Base-by-base conservation (phyloP, 2,113 vertebrate species). In the Meles meles region DNA sequence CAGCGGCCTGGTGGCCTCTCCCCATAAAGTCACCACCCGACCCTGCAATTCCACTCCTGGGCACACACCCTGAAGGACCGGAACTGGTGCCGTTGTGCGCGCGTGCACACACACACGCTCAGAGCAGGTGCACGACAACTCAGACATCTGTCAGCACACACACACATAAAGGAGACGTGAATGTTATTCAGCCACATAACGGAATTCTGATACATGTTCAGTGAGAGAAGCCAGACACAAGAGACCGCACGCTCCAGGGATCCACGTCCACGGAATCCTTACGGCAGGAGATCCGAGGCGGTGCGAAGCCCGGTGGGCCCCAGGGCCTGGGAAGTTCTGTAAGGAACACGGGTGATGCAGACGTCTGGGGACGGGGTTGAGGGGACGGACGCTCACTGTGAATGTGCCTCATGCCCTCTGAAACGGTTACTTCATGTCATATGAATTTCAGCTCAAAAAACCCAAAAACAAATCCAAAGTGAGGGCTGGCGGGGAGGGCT, bases 221-320 rank as follows among this genome's bases (percentile, higher is more conserved):
- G 61, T 67, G 88, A 80, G 47, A 90, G n/a, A 49, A 14, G 34
- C 25, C 34, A 74, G 67, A 59, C 37, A 15, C 67, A 29, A 20
- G n/a, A 63, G 52, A 44, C 67, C 5, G 13, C 52, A 18, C 4
- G 2, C 2, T 12, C 18, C 13, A 2, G 39, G 44, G 42, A 18
- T 42, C 69, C n/a, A 44, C 10, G 12, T 23, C 3, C 0, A 20
- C 11, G 31, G 61, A 76, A 49, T 0, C 10, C 5, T 39, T 11
- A 29, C 67, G 6, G n/a, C 23, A 21, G 29, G 57, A 76, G 42
- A 44, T 8, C 29, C 11, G 63, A 80, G 44, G 67, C 44, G 37
- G 79, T 9, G 25, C 14, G 77, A 13, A 34, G 55, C 23, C 23
- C 0, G 20, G 20, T 0, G 5, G 21, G 6, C 25, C 55, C 44